Evolutionary conservation across 2,888 invertebrate species (phyloP).

Genomic region (Creontiades dilutus): DNA sequence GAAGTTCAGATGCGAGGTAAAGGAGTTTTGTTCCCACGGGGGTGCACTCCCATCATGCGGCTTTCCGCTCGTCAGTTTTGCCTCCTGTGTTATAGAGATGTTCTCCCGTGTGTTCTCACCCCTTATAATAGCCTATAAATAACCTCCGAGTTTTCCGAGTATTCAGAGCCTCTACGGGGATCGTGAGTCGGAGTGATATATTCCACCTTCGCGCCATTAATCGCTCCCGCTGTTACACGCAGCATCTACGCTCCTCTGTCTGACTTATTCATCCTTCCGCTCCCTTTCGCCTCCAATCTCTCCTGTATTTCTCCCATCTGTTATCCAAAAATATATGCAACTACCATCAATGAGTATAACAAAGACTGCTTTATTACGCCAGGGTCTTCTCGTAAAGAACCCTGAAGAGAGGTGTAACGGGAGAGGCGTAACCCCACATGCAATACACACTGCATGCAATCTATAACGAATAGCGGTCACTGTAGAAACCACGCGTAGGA

Average conservation of each 20-base stretch:
- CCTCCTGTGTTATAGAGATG: conserved; percentile 41
- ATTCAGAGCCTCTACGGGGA: conserved; percentile 37
- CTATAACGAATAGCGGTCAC: no score
- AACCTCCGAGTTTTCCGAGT: conserved; percentile 46
- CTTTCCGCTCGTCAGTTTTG: conserved; percentile 31
- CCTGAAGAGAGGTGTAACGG: no score
- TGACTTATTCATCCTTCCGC: conserved; percentile 1
- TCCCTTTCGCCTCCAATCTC: conserved; percentile 1
- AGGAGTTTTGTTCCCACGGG: background rate
- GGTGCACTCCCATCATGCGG: background rate
- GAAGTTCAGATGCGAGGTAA: background rate
- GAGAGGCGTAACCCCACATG: no score
- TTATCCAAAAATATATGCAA: background rate
- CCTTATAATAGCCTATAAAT: conserved; percentile 49
- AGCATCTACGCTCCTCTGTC: conserved; percentile 44
- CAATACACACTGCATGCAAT: no score
- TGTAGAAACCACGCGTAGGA: no score
- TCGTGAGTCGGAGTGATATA: conserved; percentile 26
- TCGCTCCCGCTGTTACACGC: conserved; percentile 32
- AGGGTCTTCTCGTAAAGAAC: no score
- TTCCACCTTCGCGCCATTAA: conserved; percentile 42
- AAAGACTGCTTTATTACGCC: no score
- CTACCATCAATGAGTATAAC: no score
- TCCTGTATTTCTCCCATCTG: background rate
- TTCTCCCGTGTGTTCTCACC: conserved; percentile 32